Conservation (phyloP, 2,797 vertebrate species). For the Coregonus suidteri region DNA sequence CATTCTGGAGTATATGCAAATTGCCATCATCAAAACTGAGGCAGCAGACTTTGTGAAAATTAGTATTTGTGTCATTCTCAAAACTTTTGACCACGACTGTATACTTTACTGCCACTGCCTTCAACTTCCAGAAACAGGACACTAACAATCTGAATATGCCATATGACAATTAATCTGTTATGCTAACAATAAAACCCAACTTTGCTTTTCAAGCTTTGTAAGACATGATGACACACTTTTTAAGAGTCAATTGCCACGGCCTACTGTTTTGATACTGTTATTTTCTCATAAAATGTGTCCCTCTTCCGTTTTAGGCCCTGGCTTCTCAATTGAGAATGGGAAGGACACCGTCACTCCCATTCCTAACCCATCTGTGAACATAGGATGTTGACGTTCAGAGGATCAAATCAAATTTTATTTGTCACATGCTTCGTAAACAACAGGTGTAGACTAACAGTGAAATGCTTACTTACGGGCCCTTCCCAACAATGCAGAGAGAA, state of each 20-base stretch:
- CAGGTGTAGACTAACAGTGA: too few relatives aligned
- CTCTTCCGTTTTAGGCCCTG: not conserved
- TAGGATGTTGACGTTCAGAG: not conserved
- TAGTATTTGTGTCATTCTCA: too few relatives aligned
- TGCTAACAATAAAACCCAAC: conserved; percentile 42
- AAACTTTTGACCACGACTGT: too few relatives aligned
- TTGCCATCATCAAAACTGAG: too few relatives aligned
- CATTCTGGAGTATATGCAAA: too few relatives aligned
- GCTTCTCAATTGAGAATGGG: not conserved
- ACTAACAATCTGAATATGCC: conserved; percentile 61
- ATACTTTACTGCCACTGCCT: not conserved
- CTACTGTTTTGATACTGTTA: too few relatives aligned
- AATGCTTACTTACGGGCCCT: too few relatives aligned
- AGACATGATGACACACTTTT: not conserved
- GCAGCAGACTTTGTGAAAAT: too few relatives aligned
- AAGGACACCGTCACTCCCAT: conserved; percentile 6
- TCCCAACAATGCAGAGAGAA: too few relatives aligned
- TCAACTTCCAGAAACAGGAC: conserved; percentile 59
- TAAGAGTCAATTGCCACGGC: not conserved
- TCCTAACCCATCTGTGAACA: not conserved
- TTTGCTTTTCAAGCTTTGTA: not conserved
- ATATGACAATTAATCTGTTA: conserved; percentile 67
- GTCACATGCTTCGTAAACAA: too few relatives aligned
- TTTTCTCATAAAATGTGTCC: too few relatives aligned
- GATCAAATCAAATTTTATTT: not conserved